Base-by-base conservation (phyloP, 2,888 invertebrate species). In the Lasioglossum lativentre region DNA sequence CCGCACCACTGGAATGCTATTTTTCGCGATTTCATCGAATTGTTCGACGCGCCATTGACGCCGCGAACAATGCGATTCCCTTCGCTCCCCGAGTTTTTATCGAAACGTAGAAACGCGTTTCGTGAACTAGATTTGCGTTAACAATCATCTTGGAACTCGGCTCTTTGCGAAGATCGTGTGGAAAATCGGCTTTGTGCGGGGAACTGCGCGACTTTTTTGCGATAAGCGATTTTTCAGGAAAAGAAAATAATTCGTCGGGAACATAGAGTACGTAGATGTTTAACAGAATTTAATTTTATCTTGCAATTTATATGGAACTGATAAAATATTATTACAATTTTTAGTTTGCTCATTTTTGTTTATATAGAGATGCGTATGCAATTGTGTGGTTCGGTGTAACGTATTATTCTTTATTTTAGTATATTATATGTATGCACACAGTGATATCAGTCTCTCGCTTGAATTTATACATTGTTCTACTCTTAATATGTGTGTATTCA, bases 51-150 rank as follows among this genome's bases (percentile, higher is more conserved):
- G 38, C 47, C 47, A 59, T 59, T 12, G 40, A 52, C 30, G 34
- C 47, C 45, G 70, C 34, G 38, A 59, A 68, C 79, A 74, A 30
- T 45, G 74, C 66, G 79, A 74, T 42, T 6, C 23, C 3, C 59
- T 40, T 38, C n/a, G 66, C 34, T 19, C 34, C 34, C 8, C 34
- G 3, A 10, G 66, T 66, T 66, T 66, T 66, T 66, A 66, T 66
- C 66, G 66, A 34, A 66, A 66, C 52, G 34, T 52, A 23, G 34
- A 52, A 73, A 52, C 66, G 66, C 34, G 34, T 66, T 66, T 34
- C 66, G 66, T 6, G 66, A 34, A 34, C 66, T 34, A 66, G 66
- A 66, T 66, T 30, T 8, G 8, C 30, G 38, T 38, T 68, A 68
- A 68, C 66, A 38, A 38, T 68, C 30, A 68, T 68, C 34, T 68